Evolutionary conservation across 2,797 vertebrate genomes (phyloP).

Genomic region (Knipowitschia caucasica): DNA sequence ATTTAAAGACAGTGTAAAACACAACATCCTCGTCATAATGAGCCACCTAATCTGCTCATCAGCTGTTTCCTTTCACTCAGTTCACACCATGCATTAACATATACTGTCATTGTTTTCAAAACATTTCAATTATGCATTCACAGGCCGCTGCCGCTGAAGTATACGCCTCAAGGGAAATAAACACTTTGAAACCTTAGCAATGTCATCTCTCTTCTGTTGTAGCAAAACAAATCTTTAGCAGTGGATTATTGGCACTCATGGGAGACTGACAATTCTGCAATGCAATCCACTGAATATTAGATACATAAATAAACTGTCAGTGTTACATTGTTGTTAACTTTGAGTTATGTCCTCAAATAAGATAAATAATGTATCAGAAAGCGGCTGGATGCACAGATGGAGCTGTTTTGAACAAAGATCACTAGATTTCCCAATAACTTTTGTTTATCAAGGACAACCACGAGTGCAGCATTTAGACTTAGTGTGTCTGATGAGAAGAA

Average conservation of each 20-base stretch:
- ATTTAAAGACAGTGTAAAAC: not conserved
- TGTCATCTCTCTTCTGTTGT: conserved; percentile 22
- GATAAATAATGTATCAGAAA: not conserved
- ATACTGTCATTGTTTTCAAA: conserved; percentile 20
- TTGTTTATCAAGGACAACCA: not conserved
- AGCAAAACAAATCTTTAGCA: conserved; percentile 18
- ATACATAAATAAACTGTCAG: conserved; percentile 22
- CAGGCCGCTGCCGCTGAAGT: conserved; percentile 13
- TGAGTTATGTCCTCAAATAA: conserved; percentile 1
- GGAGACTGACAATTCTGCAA: conserved; percentile 8
- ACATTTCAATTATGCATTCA: conserved; percentile 29
- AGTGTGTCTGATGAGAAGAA: not conserved
- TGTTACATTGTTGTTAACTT: not conserved
- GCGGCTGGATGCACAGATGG: not conserved
- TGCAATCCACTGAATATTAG: not conserved
- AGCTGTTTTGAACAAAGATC: not conserved
- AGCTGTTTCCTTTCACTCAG: conserved; percentile 8
- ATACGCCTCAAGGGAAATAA: conserved; percentile 36
- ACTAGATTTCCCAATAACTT: not conserved
- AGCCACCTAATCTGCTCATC: conserved; percentile 35
- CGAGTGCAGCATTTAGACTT: too few relatives aligned
- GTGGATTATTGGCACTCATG: conserved; percentile 18
- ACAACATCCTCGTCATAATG: conserved; percentile 21
- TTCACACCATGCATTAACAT: conserved; percentile 14
- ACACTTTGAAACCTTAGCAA: conserved; percentile 31